Base-by-base conservation (phyloP, 2,888 invertebrate species). In the Torymus texanus region DNA sequence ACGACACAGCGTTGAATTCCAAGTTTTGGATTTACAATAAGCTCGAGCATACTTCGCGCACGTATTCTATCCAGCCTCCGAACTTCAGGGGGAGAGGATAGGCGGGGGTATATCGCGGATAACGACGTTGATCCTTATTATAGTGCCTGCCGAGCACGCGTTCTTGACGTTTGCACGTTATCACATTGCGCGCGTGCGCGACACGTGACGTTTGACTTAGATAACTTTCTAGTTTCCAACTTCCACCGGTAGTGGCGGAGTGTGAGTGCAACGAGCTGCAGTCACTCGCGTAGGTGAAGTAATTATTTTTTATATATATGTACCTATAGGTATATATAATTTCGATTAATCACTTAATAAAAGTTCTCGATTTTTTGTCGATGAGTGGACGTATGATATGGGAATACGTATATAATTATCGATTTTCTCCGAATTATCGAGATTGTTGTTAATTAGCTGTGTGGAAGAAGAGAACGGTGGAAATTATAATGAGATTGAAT, bases 11-110 rank as follows among this genome's bases (percentile, higher is more conserved):
- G 66, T 78, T 73, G 78, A 61, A 73, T 73, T 59, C 53, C 51
- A 68, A 78, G 78, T 78, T 78, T 66, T 59, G 66, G 66, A 78
- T 78, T 78, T 71, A 78, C 61, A 71, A 67, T 78, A 78, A 73
- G 78, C 72, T 61, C 61, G 29, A 65, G 58, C 21, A 66, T 75
- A 67, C 70, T 55, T 70, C 1, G 51, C 59, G 61, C 67, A 24
- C 67, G 59, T 53, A 55, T 55, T 67, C 67, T 14, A 21, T 12
- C 21, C 41, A 41, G 41, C 41, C 12, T 16, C n/a, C 14, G 29
- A 67, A 67, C 67, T 75, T 67, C 41, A 8, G 8, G 41, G 41
- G 51, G n/a, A 8, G 8, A 8, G 41, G 51, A 14, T 3, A 11
- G 56, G 21, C 2, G 24, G 66, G 24, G 66, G 18, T 18, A 59